These are phyloP conservation scores for Phacellophora camtschatica DNA, from an alignment of 30 jellyfish, hydroid and myxozoan genomes.

Conservation along the genomic window DNA sequence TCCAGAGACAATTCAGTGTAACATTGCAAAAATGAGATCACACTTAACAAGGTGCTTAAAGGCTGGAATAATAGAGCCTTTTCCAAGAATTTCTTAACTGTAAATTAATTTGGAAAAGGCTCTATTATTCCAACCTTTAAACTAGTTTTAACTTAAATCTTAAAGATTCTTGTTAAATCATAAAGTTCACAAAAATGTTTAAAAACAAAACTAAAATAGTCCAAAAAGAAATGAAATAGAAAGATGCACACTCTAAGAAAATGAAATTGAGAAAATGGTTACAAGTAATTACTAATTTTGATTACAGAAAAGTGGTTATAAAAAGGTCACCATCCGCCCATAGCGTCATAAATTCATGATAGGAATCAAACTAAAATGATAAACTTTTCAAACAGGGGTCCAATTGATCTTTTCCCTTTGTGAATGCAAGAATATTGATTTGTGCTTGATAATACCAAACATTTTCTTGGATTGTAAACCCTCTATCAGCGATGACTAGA, in stretches of 20 bases:
- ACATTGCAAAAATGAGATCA: slow-evolving; percentile 37
- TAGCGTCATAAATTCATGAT: too few species aligned
- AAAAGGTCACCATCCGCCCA: background rate
- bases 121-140: background rate
- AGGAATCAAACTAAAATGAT: too few species aligned
- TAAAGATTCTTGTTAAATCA: too few species aligned
- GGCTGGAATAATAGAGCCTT: slow-evolving; percentile 33
- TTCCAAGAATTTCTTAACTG: slow-evolving; percentile 31
- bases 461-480: slow-evolving; percentile 31
- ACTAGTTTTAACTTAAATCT: too few species aligned
- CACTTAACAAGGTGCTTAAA: slow-evolving; percentile 24
- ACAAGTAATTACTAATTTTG: too few species aligned
- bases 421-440: slow-evolving; percentile 32
- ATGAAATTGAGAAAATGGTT: too few species aligned
- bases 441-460: slow-evolving; percentile 36
- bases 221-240: too few species aligned
- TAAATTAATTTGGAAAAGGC: background rate
- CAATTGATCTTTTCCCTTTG: slow-evolving; percentile 40
- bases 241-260: too few species aligned
- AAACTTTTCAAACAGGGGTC: too few species aligned
- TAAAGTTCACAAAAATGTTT: too few species aligned
- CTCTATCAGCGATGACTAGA: slow-evolving; percentile 39
- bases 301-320: too few species aligned
- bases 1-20: slow-evolving; percentile 25
- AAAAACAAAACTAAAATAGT: too few species aligned